Evolutionary conservation across 2,888 invertebrate genomes (phyloP).

Genomic region (Tromatobia lineatoria): DNA sequence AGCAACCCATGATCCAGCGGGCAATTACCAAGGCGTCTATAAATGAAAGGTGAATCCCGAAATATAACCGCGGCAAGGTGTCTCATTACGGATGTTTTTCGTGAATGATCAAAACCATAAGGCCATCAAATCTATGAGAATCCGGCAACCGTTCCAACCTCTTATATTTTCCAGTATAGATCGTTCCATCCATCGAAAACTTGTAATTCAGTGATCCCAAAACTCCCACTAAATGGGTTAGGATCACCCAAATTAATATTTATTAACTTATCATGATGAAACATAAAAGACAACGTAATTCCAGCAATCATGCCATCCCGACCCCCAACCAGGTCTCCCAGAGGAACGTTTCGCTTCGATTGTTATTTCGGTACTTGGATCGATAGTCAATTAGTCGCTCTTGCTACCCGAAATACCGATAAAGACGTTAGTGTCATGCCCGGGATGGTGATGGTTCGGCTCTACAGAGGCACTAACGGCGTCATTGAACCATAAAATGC

Average conservation of each 20-base stretch:
- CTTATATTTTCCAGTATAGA: not conserved
- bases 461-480: not conserved
- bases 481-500: conserved; percentile 50
- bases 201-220: not conserved
- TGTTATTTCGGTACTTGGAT: conserved; percentile 36
- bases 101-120: not conserved
- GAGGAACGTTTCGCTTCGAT: conserved; percentile 9
- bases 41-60: not conserved
- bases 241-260: not conserved
- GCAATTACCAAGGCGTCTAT: not conserved
- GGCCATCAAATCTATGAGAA: not conserved
- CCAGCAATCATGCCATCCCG: not conserved
- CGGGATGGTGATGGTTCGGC: not conserved
- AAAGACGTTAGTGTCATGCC: conserved; percentile 20
- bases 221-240: not conserved
- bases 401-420: conserved; percentile 6
- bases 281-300: conserved; percentile 9
- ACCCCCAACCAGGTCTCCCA: not conserved
- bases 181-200: not conserved
- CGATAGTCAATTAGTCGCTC: conserved; percentile 24
- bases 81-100: not conserved
- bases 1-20: not conserved
- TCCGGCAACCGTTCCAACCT: not conserved
- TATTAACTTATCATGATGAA: not conserved
- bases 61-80: not conserved